A percentile compares a stretch with the other conserved stretches of the same genome.
Conservation (phyloP, 2,797 vertebrate genomes). For the Rhinophrynus dorsalis region DNA sequence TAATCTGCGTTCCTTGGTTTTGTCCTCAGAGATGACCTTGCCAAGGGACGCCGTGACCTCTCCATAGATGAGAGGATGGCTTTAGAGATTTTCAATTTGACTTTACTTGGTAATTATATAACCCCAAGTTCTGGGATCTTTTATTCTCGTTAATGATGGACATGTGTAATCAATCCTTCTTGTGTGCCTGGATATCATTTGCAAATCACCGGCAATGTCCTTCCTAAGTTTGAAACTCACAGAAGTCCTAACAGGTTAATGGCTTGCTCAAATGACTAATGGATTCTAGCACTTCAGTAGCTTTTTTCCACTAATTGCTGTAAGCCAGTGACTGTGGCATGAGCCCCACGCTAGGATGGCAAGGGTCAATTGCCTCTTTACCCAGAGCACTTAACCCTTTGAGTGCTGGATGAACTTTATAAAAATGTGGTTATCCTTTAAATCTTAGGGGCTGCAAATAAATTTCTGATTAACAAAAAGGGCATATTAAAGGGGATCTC, state of each 20-base stretch:
- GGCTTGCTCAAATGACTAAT: not conserved
- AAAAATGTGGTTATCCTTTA: too few relatives aligned
- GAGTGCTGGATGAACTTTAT: too few relatives aligned
- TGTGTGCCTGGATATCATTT: not conserved
- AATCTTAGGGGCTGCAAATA: too few relatives aligned
- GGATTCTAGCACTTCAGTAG: too few relatives aligned
- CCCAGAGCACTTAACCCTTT: too few relatives aligned
- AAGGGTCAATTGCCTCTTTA: too few relatives aligned
- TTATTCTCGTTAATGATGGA: constrained; percentile 31
- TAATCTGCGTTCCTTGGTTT: constrained; percentile 20
- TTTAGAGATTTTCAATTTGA: constrained; percentile 35
- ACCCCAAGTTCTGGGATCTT: constrained; percentile 9
- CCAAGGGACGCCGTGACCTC: constrained; percentile 11
- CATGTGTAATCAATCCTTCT: constrained; percentile 26
- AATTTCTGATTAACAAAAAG: too few relatives aligned
- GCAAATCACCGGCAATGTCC: not conserved
- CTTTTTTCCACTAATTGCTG: too few relatives aligned
- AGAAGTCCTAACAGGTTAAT: not conserved
- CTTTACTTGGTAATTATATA: constrained; percentile 29
- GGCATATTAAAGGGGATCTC: too few relatives aligned
- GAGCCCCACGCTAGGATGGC: too few relatives aligned
- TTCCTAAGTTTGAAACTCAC: not conserved
- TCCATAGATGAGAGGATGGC: not conserved
- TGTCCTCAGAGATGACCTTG: constrained; percentile 17
- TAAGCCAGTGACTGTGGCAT: too few relatives aligned